Conservation (phyloP, 2,797 vertebrate genomes). For the Ctenopoma multispine region DNA sequence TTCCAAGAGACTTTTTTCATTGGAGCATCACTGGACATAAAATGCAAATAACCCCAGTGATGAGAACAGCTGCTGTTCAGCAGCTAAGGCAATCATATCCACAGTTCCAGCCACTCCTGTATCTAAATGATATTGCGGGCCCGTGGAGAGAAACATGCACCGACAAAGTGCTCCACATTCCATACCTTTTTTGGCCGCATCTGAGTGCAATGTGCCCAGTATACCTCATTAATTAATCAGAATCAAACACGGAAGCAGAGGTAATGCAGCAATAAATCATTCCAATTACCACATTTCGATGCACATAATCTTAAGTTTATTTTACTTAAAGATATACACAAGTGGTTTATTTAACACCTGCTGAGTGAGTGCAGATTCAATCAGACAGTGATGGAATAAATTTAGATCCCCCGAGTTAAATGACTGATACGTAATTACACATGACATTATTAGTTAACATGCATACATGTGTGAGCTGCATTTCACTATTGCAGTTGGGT, state of each 20-base stretch:
- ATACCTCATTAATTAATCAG: slow-evolving; percentile 31
- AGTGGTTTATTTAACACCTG: not conserved
- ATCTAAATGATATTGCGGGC: slow-evolving; percentile 52
- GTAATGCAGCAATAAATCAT: slow-evolving; percentile 28
- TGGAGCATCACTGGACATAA: slow-evolving; percentile 43
- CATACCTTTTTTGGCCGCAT: slow-evolving; percentile 69
- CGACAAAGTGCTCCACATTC: slow-evolving; percentile 40
- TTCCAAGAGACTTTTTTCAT: slow-evolving; percentile 28
- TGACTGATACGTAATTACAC: too few species aligned
- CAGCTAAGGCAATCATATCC: slow-evolving; percentile 53
- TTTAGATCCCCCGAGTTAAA: not conserved
- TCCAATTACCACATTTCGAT: slow-evolving; percentile 3
- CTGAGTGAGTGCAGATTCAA: not conserved
- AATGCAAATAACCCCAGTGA: slow-evolving; percentile 50
- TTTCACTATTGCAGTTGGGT: too few species aligned
- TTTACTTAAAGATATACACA: slow-evolving; percentile 3
- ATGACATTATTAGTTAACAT: too few species aligned
- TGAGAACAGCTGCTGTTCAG: slow-evolving; percentile 43
- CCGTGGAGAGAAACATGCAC: slow-evolving; percentile 17
- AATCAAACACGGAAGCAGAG: slow-evolving; percentile 14
- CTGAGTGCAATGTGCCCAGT: not conserved
- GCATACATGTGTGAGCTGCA: too few species aligned
- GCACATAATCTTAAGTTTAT: not conserved
- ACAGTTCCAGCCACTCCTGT: slow-evolving; percentile 37
- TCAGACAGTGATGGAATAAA: not conserved